Base-by-base conservation (phyloP, 2,888 invertebrate genomes). In the Pandemis cinnamomeana region DNA sequence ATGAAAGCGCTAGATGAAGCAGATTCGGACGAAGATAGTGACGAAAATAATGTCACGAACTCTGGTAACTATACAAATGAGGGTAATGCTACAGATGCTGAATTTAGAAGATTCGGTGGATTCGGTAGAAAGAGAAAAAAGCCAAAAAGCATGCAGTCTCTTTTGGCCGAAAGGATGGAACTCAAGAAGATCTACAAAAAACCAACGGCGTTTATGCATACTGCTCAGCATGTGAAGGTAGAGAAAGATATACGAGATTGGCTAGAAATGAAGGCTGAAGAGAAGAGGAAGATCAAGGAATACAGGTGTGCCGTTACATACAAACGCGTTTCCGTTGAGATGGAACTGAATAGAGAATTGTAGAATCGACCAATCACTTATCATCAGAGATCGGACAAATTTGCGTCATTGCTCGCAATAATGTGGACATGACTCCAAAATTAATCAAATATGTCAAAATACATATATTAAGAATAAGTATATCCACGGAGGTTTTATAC, bases 241-340 rank as follows among this genome's bases (percentile, higher is more conserved):
- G 79, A 86, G 48, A 76, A 80, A 51, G 83, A 83, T 63, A 71
- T 89, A 11, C 79, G 83, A 0, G 74, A 80, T 0, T 90, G 90
- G 90, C 67, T 86, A 4, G 5, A 46, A 2, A 77, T 85, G 67
- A 81, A 79, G 20, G 72, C 81, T 41, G 66, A 64, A 13, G 86
- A 87, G 67, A 87, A 82, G n/a, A 68, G 77, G 13, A 80, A 77
- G 36, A 82, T 82, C 7, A 74, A 71, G 5, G 60, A 82, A 7
- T 78, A 81, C 5, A 84, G 1, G 82, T 44, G 11, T 11, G 5
- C 8, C 1, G 20, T 8, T 8, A 7, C 44, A 44, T 2, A 2
- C 7, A 44, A 8, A 2, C 44, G 7, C 8, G 8, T 44, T 44
- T 8, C 44, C 27, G 27, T 36, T 4, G 27, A 36, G 27, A 4